These are phyloP conservation scores for Pipistrellus nathusii DNA, from an alignment of 2,797 vertebrate genomes.

Conservation along the genomic window DNA sequence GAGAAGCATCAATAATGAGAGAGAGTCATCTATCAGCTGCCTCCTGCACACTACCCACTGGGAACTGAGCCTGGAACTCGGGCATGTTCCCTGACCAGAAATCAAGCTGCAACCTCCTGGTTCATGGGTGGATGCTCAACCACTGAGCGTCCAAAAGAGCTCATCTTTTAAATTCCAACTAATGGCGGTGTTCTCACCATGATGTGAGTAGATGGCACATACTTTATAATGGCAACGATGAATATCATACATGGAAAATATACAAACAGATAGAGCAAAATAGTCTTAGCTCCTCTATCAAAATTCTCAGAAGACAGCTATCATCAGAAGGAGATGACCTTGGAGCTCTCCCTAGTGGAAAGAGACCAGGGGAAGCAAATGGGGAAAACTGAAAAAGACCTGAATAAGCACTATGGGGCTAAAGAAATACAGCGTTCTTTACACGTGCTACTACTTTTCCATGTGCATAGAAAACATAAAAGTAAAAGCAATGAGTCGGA, in stretches of 20 bases:
- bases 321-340: neutral
- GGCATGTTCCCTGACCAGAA: no score
- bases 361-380: neutral
- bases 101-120: no score
- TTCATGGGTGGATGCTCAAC: neutral
- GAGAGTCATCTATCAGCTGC: no score
- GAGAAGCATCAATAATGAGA: no score
- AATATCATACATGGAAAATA: neutral
- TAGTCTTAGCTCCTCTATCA: neutral
- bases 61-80: no score
- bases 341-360: neutral
- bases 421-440: neutral
- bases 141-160: neutral
- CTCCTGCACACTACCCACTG: no score
- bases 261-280: neutral
- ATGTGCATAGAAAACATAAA: conserved; percentile 44
- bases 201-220: neutral
- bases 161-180: conserved; percentile 45
- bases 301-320: conserved; percentile 1
- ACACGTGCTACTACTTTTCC: conserved; percentile 22
- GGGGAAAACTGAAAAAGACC: neutral
- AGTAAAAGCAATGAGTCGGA: conserved; percentile 71
- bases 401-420: conserved; percentile 7
- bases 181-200: neutral
- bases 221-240: neutral